These are phyloP conservation scores for Amphiprion clarkii DNA, from an alignment of 2,797 vertebrate genomes.

Conservation along the genomic window DNA sequence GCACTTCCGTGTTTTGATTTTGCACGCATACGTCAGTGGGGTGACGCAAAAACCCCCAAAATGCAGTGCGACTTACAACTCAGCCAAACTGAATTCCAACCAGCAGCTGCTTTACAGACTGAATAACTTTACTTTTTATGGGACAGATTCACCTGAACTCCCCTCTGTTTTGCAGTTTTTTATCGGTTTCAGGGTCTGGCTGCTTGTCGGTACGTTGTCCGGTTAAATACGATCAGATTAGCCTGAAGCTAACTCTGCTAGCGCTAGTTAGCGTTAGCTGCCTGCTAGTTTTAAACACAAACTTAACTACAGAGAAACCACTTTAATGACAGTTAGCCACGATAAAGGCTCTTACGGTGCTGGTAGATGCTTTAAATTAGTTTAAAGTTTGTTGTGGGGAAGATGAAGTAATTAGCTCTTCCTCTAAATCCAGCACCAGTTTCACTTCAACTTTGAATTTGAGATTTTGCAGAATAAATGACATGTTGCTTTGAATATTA, in stretches of 20 bases:
- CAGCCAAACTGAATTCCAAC: slow-evolving; percentile 14
- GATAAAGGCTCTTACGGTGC: background rate
- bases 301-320: background rate
- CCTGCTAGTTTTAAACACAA: background rate
- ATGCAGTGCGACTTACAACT: slow-evolving; percentile 53
- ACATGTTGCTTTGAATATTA: background rate
- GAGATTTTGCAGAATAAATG: background rate
- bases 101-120: background rate
- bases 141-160: background rate
- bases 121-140: background rate
- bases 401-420: background rate
- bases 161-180: background rate
- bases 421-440: too few species aligned
- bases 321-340: background rate
- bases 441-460: too few species aligned
- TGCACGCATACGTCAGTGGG: slow-evolving; percentile 39
- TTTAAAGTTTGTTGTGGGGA: background rate
- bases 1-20: slow-evolving; percentile 71
- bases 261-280: slow-evolving; percentile 13
- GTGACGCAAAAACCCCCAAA: slow-evolving; percentile 54
- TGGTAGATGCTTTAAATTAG: background rate
- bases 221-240: slow-evolving; percentile 7
- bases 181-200: background rate
- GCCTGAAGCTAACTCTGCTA: slow-evolving; percentile 39
- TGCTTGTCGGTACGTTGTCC: slow-evolving; percentile 40